A percentile compares a stretch with the other conserved stretches of the same genome.
Conservation (phyloP, 2,797 vertebrate species). For the Tympanoctomys barrerae region DNA sequence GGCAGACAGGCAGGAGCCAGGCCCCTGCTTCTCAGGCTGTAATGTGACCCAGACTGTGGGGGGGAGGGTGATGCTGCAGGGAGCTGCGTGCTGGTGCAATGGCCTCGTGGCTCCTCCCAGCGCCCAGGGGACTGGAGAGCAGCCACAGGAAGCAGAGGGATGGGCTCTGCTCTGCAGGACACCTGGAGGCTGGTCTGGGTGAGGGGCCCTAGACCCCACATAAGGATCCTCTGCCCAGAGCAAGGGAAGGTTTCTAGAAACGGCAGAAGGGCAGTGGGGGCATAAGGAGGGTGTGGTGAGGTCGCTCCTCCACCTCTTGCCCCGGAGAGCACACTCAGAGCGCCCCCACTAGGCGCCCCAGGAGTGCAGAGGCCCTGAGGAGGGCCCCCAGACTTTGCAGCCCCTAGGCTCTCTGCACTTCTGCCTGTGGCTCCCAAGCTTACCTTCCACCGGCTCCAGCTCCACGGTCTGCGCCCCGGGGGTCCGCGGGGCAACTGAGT, state of each 20-base stretch:
- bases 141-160: too few species aligned
- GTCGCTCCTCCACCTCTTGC: too few species aligned
- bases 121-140: not conserved
- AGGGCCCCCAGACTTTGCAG: not conserved
- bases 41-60: not conserved
- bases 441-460: slow-evolving; percentile 71
- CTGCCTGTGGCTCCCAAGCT: slow-evolving; percentile 7
- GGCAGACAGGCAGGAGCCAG: too few species aligned
- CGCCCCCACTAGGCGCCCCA: not conserved
- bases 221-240: too few species aligned
- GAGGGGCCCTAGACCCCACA: too few species aligned
- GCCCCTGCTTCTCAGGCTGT: too few species aligned
- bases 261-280: too few species aligned
- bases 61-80: not conserved
- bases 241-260: too few species aligned
- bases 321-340: too few species aligned
- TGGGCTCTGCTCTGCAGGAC: too few species aligned
- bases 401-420: not conserved
- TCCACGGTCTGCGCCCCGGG: slow-evolving; percentile 57
- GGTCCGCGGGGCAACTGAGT: slow-evolving; percentile 8
- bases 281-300: too few species aligned
- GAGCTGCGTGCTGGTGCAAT: not conserved
- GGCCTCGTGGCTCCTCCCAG: not conserved
- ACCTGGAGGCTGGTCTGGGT: too few species aligned
- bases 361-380: not conserved